Conservation (phyloP, 2,113 vertebrate genomes). For the Natator depressus region DNA sequence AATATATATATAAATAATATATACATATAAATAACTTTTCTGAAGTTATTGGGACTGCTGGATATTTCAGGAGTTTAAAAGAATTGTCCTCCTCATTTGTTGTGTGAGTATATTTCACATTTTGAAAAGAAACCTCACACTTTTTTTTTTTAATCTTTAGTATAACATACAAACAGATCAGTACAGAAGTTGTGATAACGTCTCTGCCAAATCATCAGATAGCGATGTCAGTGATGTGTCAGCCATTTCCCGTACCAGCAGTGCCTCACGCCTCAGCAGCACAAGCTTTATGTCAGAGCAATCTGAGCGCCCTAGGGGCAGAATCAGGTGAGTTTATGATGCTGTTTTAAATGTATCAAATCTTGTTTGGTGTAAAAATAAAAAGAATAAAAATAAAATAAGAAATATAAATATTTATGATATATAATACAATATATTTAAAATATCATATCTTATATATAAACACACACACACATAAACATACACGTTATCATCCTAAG, state of each 20-base stretch:
- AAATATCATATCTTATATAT: neutral
- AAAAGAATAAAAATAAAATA: neutral
- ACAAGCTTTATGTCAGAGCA: conserved; percentile 99
- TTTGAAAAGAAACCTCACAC: conserved; percentile 63
- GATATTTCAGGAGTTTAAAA: neutral
- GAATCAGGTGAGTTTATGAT: conserved; percentile 89
- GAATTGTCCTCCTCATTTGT: neutral
- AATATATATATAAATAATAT: too few relatives aligned
- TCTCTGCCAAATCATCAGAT: conserved; percentile 95
- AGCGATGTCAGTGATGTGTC: conserved; percentile 98
- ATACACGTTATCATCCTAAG: neutral
- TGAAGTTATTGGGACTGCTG: neutral
- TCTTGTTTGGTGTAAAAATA: neutral
- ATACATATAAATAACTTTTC: neutral
- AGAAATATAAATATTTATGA: neutral
- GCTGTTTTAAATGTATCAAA: neutral
- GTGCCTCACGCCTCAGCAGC: conserved; percentile 98
- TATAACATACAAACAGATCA: conserved; percentile 92
- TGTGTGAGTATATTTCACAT: neutral
- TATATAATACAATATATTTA: neutral
- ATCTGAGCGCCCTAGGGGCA: conserved; percentile 92
- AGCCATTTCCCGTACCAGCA: conserved; percentile 95
- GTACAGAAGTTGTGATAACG: conserved; percentile 95
- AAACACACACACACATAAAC: neutral
- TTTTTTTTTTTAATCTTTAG: conserved; percentile 82